phyloP scores from a whole-genome alignment of 2,113 vertebrate species.

The Echinops telfairi region DNA sequence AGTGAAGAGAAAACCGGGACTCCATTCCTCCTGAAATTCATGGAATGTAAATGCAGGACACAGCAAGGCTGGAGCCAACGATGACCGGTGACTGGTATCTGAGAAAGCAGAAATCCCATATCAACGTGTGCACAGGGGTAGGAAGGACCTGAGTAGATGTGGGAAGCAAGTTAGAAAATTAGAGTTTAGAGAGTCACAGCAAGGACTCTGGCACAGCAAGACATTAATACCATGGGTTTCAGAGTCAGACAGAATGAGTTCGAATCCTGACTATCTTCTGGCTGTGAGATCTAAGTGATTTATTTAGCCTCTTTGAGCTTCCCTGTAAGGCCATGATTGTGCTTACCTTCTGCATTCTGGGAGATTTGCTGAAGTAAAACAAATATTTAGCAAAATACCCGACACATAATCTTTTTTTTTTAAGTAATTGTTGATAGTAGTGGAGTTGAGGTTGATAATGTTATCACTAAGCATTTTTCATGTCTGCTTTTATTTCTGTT shows the following conservation, averaged over 20 bases:
- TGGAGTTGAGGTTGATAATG: neutral
- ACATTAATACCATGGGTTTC: neutral
- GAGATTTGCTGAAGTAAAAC: neutral
- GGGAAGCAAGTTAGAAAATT: neutral
- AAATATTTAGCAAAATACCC: neutral
- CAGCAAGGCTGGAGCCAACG: neutral
- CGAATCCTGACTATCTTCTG: neutral
- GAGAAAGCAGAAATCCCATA: neutral
- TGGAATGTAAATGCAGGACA: accelerated
- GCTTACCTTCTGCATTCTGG: neutral
- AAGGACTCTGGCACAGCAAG: neutral
- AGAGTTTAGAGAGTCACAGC: accelerated
- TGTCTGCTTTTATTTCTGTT: neutral
- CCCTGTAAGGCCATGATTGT: neutral
- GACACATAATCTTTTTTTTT: neutral
- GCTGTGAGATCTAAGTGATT: neutral
- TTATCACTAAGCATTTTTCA: neutral
- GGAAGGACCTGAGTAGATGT: neutral
- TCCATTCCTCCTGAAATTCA: neutral
- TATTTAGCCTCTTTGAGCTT: constrained; percentile 33
- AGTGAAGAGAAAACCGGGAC: neutral
- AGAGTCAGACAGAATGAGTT: neutral
- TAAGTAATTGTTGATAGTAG: neutral
- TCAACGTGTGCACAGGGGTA: neutral
- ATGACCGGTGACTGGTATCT: neutral